Conservation (phyloP, 92 coral and sea anemone species). For the Pocillopora meandrina region DNA sequence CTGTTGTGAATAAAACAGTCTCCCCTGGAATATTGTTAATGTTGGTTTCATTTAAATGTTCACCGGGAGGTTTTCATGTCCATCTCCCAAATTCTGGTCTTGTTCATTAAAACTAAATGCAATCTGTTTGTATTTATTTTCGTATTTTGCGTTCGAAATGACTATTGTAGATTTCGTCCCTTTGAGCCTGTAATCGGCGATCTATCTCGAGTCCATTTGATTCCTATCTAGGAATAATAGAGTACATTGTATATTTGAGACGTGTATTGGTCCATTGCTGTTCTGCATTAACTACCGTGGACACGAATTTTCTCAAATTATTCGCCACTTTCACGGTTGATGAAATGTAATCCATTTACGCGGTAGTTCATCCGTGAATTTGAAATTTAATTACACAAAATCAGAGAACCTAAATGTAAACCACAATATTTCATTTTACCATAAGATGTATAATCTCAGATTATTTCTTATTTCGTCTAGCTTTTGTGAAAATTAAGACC, state of each 20-base stretch:
- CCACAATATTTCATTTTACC: not conserved
- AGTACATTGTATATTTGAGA: not conserved
- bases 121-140: constrained; percentile 8
- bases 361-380: not conserved
- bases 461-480: not conserved
- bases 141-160: constrained; percentile 5
- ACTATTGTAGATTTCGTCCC: not conserved
- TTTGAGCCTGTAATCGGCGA: constrained; percentile 1
- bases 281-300: not conserved
- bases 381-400: constrained; percentile 11
- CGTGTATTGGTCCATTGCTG: not conserved
- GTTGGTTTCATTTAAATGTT: not conserved
- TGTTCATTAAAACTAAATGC: not conserved
- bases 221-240: constrained; percentile 25
- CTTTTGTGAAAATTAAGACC: not conserved
- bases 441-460: not conserved
- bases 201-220: not conserved
- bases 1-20: not conserved
- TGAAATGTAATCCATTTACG: not conserved
- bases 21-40: not conserved
- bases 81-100: not conserved
- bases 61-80: not conserved
- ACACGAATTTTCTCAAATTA: not conserved
- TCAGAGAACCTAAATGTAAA: constrained; percentile 15
- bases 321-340: not conserved